A percentile compares a stretch with the other conserved stretches of the same genome.
Evolutionary conservation across 1,140 invertebrate species (phyloP).

Genomic region (Diorhabda carinulata): DNA sequence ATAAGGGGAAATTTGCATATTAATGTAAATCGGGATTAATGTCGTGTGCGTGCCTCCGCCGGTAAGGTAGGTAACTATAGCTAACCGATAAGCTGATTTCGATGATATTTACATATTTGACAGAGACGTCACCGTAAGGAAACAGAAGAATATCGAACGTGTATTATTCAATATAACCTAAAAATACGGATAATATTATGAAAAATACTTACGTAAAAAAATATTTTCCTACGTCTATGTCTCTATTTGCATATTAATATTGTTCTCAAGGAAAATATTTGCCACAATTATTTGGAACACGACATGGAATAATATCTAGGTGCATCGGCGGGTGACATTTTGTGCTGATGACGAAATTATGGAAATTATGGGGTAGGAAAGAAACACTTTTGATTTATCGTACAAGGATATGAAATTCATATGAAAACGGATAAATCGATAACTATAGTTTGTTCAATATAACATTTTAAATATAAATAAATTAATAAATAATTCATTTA

Average conservation of each 20-base stretch:
- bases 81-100: conserved; percentile 42
- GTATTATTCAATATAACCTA: background rate
- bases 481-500: too few species aligned
- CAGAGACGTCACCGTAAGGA: background rate
- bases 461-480: too few species aligned
- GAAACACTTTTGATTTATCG: background rate
- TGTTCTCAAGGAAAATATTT: conserved; percentile 29
- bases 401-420: too few species aligned
- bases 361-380: background rate
- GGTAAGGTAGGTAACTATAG: conserved; percentile 36
- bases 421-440: too few species aligned
- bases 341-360: conserved; percentile 8
- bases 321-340: conserved; percentile 7
- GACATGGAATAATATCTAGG: conserved; percentile 7
- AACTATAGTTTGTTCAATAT: too few species aligned
- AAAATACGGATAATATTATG: background rate
- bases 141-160: background rate
- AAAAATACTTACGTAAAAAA: background rate
- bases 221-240: background rate
- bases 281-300: conserved; percentile 21
- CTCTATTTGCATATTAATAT: conserved; percentile 16
- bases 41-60: conserved; percentile 47
- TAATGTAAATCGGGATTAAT: conserved; percentile 52
- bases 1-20: conserved; percentile 48
- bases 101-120: conserved; percentile 37